phyloP scores from a whole-genome alignment of 2,888 invertebrate species.

The Rhimphoctona megacephalus region DNA sequence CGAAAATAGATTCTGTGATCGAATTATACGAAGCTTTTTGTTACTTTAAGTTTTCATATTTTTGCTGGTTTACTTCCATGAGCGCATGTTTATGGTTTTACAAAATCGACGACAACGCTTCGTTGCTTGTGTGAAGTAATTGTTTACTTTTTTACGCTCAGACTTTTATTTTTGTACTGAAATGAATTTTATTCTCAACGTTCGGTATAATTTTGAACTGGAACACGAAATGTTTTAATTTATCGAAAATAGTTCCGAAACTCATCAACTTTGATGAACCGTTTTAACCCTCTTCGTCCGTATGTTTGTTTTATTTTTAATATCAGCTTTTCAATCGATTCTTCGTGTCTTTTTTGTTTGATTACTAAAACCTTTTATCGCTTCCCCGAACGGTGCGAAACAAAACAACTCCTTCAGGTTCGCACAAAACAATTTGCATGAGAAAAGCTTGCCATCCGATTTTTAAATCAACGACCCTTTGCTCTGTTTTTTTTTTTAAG shows the following conservation, averaged over 20 bases:
- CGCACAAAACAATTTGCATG: slow-evolving; percentile 61
- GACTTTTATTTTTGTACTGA: background rate
- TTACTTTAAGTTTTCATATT: background rate
- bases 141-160: background rate
- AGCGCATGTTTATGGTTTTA: no score
- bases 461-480: slow-evolving; percentile 61
- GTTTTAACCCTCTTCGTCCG: background rate
- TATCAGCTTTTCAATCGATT: slow-evolving; percentile 9
- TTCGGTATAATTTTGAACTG: background rate
- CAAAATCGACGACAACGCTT: no score
- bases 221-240: background rate
- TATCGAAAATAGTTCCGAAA: background rate
- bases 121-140: background rate
- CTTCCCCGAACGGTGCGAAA: slow-evolving; percentile 1
- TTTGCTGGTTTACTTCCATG: no score
- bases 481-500: slow-evolving; percentile 31
- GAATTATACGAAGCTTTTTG: background rate
- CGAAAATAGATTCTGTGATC: background rate
- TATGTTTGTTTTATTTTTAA: background rate
- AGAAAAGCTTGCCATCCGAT: slow-evolving; percentile 48
- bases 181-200: background rate
- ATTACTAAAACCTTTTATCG: slow-evolving; percentile 24
- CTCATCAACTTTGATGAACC: background rate
- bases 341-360: slow-evolving; percentile 26
- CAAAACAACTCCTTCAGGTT: slow-evolving; percentile 20